These are phyloP conservation scores for Epizoanthus ramosus DNA, from an alignment of 92 coral and sea anemone genomes.

Conservation along the genomic window DNA sequence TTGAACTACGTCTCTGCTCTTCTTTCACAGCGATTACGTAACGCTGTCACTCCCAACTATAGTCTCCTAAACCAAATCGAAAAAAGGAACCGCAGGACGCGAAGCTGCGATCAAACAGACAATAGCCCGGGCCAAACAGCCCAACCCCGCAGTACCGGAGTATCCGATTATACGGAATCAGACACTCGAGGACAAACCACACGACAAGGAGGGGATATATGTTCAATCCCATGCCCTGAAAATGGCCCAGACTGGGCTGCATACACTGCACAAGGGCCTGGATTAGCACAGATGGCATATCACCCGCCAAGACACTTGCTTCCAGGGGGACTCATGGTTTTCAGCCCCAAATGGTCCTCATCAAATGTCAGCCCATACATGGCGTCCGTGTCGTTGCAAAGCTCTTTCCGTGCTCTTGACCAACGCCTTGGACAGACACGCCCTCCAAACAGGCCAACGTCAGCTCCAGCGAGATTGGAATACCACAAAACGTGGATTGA, in stretches of 20 bases:
- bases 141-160: conserved; percentile 18
- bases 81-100: conserved; percentile 1
- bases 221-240: neutral
- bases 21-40: conserved; percentile 20
- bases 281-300: neutral
- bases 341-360: conserved; percentile 32
- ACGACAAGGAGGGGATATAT: neutral
- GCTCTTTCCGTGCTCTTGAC: neutral
- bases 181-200: neutral
- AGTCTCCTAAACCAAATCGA: conserved; percentile 26
- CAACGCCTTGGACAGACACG: neutral
- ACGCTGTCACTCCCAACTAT: conserved; percentile 30
- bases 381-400: conserved; percentile 16
- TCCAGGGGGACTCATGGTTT: neutral
- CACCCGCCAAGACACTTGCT: neutral
- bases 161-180: neutral
- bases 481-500: neutral
- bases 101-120: conserved; percentile 15
- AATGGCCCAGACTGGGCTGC: neutral
- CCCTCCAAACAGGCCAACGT: conserved; percentile 3
- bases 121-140: conserved; percentile 25
- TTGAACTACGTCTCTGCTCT: too few species aligned
- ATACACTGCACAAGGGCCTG: neutral
- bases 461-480: conserved; percentile 10
- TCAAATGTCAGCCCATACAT: conserved; percentile 18